Conservation (phyloP, 37 sponge, comb jelly and placozoan species). For the Sycon ciliatum region DNA sequence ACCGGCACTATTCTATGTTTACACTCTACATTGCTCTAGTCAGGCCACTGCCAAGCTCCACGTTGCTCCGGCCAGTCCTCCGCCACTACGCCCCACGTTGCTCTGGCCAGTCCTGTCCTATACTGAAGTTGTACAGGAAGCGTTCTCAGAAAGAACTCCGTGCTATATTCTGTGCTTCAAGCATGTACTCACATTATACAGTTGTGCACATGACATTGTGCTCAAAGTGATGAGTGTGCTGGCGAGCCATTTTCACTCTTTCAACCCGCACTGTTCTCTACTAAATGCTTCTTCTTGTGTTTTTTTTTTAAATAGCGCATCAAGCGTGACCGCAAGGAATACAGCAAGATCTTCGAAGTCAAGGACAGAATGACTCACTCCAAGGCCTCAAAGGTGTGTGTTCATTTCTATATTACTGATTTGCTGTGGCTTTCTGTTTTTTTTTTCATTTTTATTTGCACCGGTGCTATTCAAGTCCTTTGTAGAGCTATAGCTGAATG, state of each 20-base stretch:
- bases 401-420: background rate
- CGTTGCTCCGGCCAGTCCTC: no score
- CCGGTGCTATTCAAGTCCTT: background rate
- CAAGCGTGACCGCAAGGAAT: constrained; percentile 73
- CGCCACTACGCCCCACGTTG: no score
- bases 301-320: constrained; percentile 37
- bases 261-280: background rate
- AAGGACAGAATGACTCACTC: constrained; percentile 54
- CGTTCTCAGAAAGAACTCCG: no score
- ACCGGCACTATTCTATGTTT: no score
- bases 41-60: no score
- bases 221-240: no score
- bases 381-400: constrained; percentile 80
- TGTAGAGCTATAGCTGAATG: background rate
- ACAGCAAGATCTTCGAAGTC: constrained; percentile 68
- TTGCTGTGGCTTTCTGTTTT: background rate
- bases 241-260: background rate
- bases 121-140: no score
- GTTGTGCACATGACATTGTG: no score
- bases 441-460: background rate
- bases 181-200: no score
- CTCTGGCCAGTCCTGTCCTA: no score
- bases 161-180: no score
- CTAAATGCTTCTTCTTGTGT: background rate
- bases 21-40: no score